phyloP scores from a whole-genome alignment of 1,140 invertebrate genomes.

The Lineus longissimus region DNA sequence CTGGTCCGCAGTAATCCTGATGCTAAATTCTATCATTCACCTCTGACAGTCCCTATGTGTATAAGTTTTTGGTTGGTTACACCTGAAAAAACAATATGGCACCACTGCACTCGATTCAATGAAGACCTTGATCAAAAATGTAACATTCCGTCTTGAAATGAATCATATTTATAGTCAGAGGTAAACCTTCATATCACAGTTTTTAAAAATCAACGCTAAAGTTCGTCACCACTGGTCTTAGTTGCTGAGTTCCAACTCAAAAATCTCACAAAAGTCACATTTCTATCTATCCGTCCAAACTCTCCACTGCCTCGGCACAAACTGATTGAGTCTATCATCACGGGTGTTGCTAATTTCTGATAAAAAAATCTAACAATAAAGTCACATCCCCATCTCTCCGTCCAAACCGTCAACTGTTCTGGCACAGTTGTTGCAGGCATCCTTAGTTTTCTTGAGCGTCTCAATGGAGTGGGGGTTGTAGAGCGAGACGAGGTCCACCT shows the following conservation, averaged over 20 bases:
- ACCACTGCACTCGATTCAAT: no score
- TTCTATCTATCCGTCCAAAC: not conserved
- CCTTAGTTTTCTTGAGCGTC: constrained; percentile 17
- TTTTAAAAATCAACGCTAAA: no score
- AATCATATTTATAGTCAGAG: no score
- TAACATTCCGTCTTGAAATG: no score
- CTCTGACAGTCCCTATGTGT: no score
- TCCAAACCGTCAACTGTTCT: constrained; percentile 7
- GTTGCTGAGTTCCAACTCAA: not conserved
- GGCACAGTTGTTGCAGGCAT: constrained; percentile 25
- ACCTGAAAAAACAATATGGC: no score
- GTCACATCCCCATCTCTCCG: constrained; percentile 1
- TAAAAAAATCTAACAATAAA: not conserved
- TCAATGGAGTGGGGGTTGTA: constrained; percentile 34
- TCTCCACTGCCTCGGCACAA: not conserved
- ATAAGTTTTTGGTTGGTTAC: no score
- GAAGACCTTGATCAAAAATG: no score
- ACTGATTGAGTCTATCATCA: not conserved
- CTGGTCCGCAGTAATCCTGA: no score
- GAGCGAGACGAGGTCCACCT: constrained; percentile 38
- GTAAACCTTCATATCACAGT: no score
- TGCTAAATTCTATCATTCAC: no score
- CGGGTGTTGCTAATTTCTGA: not conserved
- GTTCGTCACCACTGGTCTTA: no score
- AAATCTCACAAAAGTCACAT: not conserved